Evolutionary conservation across 53 echinoderm and acorn worm genomes (phyloP).

Genomic region (Crossaster papposus): DNA sequence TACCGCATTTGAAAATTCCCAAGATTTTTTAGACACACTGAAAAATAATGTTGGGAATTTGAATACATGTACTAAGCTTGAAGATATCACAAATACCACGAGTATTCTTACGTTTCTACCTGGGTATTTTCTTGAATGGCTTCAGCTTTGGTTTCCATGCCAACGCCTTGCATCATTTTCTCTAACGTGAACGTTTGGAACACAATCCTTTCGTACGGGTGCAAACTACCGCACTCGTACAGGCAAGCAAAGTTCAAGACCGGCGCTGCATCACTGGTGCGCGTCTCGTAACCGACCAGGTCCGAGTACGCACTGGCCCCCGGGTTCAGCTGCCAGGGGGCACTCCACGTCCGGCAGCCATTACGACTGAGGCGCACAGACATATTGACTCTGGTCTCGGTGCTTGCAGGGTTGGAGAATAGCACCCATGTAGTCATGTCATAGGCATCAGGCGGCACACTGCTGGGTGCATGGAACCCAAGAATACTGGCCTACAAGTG

Average conservation of each 20-base stretch:
- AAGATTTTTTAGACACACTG: too few relatives aligned
- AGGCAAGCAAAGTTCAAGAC: constrained; percentile 77
- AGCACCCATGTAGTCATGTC: constrained; percentile 76
- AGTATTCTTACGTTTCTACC: not conserved
- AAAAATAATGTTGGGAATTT: too few relatives aligned
- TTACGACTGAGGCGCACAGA: constrained; percentile 84
- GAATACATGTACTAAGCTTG: too few relatives aligned
- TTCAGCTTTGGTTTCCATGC: constrained; percentile 55
- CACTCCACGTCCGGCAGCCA: constrained; percentile 82
- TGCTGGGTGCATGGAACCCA: constrained; percentile 67
- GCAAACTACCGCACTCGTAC: constrained; percentile 82
- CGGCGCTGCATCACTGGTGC: constrained; percentile 3
- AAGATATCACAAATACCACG: not conserved
- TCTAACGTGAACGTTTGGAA: constrained; percentile 81
- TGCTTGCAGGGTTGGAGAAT: constrained; percentile 93
- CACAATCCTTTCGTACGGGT: constrained; percentile 84
- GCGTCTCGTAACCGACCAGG: constrained; percentile 64
- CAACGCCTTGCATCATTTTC: constrained; percentile 70
- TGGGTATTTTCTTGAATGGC: not conserved
- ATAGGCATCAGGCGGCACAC: constrained; percentile 51
- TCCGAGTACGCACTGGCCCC: constrained; percentile 94
- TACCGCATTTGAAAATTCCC: too few relatives aligned
- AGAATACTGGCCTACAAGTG: constrained; percentile 80
- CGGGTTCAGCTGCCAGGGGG: constrained; percentile 74
- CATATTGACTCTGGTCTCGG: constrained; percentile 77